These are phyloP conservation scores for Aspidapion aeneum DNA, from an alignment of 2,888 invertebrate species.

Conservation along the genomic window DNA sequence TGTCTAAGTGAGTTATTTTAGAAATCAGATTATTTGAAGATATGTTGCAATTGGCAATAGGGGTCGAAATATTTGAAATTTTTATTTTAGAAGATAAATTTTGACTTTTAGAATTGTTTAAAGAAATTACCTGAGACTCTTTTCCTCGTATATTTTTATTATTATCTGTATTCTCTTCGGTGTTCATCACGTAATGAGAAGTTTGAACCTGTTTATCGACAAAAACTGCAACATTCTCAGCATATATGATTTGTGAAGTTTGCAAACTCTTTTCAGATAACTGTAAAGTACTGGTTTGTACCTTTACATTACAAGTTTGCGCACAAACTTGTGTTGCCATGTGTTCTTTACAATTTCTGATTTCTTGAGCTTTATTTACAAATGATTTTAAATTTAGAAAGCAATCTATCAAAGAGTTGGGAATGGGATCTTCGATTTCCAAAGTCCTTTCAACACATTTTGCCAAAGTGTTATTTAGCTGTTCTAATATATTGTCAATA, in stretches of 20 bases:
- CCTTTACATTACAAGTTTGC: neutral
- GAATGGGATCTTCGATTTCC: conserved; percentile 4
- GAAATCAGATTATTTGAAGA: neutral
- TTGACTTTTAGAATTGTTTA: no score
- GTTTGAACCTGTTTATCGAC: neutral
- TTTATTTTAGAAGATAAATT: no score
- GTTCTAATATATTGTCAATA: neutral
- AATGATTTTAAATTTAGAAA: conserved; percentile 17
- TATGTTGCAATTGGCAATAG: no score
- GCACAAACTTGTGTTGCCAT: neutral
- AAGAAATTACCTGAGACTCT: no score
- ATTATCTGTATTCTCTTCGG: no score
- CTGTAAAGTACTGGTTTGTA: neutral
- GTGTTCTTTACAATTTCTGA: conserved; percentile 1
- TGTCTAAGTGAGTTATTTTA: neutral
- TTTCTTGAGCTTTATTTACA: conserved; percentile 9
- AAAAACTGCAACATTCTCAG: no score
- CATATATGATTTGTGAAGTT: neutral
- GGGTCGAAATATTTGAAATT: no score
- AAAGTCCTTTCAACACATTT: conserved; percentile 2
- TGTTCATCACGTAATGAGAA: no score
- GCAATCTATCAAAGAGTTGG: conserved; percentile 4
- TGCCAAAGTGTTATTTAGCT: conserved; percentile 7
- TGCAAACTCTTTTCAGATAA: neutral
- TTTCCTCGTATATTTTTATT: no score